These are phyloP conservation scores for Dicycla oo DNA, from an alignment of 2,888 invertebrate species.

Conservation along the genomic window DNA sequence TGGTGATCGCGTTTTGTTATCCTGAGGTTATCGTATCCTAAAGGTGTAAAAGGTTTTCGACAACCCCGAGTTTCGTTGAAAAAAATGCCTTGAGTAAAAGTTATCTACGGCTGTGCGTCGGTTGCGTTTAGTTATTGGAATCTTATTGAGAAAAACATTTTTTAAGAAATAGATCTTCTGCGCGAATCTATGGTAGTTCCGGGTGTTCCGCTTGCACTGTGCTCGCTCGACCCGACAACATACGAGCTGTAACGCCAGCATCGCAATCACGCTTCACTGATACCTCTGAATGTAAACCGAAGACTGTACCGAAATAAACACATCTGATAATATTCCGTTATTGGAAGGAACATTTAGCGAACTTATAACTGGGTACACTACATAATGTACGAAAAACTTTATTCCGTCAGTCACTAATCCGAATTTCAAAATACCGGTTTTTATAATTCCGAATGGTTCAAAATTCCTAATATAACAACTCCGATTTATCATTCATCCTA, in stretches of 20 bases:
- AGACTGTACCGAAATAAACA: conserved; percentile 20
- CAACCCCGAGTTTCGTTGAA: not conserved
- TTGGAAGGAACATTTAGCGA: not conserved
- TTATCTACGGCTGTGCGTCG: not conserved
- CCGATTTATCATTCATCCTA: no score
- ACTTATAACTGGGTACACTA: no score
- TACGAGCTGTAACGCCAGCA: conserved; percentile 24
- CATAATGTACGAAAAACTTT: no score
- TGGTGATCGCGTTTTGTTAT: not conserved
- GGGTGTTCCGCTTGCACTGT: conserved; percentile 24
- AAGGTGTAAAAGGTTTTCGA: not conserved
- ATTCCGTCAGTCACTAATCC: no score
- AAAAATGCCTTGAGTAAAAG: no score
- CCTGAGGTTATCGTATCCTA: not conserved
- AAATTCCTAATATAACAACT: no score
- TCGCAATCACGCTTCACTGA: no score
- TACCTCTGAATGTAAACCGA: conserved; percentile 16
- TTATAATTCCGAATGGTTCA: no score
- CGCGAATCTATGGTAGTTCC: conserved; percentile 15
- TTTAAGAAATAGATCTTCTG: conserved; percentile 31
- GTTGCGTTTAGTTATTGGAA: not conserved
- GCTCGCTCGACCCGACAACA: conserved; percentile 23
- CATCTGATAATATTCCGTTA: not conserved
- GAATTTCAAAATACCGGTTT: no score
- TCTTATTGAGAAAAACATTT: not conserved